Evolutionary conservation across 2,113 vertebrate species (phyloP).

Genomic region (Arizona elegans): DNA sequence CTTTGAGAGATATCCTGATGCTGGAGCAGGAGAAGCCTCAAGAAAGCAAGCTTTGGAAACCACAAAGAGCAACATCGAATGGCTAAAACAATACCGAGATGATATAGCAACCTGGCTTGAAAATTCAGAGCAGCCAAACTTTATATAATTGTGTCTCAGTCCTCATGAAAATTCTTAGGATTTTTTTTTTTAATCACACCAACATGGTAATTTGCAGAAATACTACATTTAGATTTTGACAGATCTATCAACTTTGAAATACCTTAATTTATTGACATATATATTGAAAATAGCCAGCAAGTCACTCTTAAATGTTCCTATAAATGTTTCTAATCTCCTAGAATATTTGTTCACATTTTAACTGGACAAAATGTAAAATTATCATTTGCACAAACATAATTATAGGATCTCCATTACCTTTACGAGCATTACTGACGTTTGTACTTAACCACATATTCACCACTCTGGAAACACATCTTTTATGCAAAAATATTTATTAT

Average conservation of each 20-base stretch:
- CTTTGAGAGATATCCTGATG: slow-evolving; percentile 81
- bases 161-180: slow-evolving; percentile 8
- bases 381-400: background rate
- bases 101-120: slow-evolving; percentile 78
- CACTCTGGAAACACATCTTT: background rate
- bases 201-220: background rate
- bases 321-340: background rate
- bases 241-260: background rate
- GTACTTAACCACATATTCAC: background rate
- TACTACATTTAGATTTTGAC: background rate
- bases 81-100: slow-evolving; percentile 74
- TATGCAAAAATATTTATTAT: background rate
- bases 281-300: background rate
- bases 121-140: background rate
- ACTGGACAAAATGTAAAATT: background rate
- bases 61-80: slow-evolving; percentile 86
- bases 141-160: background rate
- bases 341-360: background rate
- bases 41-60: slow-evolving; percentile 87
- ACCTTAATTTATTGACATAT: slow-evolving; percentile 12
- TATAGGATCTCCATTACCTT: background rate
- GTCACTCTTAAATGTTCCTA: background rate
- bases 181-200: background rate
- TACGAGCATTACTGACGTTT: background rate
- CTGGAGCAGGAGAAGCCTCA: slow-evolving; percentile 84